phyloP scores from a whole-genome alignment of 2,888 invertebrate species.

The Iselma pallidipennis region DNA sequence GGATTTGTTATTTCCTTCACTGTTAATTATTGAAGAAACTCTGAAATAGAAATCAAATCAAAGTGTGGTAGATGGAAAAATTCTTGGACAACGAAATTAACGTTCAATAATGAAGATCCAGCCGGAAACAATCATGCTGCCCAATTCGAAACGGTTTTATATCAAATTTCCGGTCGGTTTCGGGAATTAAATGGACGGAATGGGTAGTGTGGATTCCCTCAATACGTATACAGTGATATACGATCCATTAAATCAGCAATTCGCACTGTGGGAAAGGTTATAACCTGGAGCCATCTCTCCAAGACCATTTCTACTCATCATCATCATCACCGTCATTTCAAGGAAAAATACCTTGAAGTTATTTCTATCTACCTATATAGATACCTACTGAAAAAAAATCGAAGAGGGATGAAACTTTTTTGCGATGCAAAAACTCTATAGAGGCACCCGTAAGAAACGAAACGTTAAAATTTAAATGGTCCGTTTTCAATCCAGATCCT shows the following conservation, averaged over 20 bases:
- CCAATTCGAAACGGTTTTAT: not conserved
- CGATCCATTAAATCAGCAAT: not conserved
- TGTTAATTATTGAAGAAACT: not conserved
- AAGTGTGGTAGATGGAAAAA: not conserved
- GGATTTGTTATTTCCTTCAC: too few relatives aligned
- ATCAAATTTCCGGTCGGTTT: not conserved
- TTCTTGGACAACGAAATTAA: not conserved
- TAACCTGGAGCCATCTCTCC: too few relatives aligned
- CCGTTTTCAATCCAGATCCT: too few relatives aligned
- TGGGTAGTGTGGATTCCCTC: not conserved
- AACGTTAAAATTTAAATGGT: too few relatives aligned
- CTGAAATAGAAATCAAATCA: not conserved
- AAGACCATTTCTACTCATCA: too few relatives aligned
- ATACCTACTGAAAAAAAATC: too few relatives aligned
- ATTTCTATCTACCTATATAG: too few relatives aligned
- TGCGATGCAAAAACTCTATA: too few relatives aligned
- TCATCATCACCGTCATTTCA: not conserved
- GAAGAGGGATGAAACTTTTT: too few relatives aligned
- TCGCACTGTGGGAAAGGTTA: too few relatives aligned
- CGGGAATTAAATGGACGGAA: not conserved
- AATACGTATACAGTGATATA: not conserved
- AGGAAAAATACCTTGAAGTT: too few relatives aligned
- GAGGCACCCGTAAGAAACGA: too few relatives aligned
- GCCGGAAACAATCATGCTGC: not conserved
- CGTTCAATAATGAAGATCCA: not conserved